phyloP scores from a whole-genome alignment of 92 coral and sea anemone genomes.

The Paragorgia papillata region DNA sequence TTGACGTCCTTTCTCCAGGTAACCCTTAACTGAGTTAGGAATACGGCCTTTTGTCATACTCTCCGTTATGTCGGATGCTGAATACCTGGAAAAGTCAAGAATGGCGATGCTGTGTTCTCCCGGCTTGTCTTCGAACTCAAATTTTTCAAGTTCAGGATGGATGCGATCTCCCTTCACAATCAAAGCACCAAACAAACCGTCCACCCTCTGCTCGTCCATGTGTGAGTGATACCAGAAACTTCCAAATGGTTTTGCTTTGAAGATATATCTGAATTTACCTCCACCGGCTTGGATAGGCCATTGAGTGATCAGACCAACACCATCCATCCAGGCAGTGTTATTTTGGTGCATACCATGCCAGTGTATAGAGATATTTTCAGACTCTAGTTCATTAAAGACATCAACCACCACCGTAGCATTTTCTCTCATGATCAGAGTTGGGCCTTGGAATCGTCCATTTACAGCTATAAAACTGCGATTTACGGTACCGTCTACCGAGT shows the following conservation, averaged over 20 bases:
- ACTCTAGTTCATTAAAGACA: conserved; percentile 58
- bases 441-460: conserved; percentile 76
- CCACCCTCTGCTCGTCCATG: conserved; percentile 4
- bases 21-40: conserved; percentile 39
- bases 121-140: conserved; percentile 53
- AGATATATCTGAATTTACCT: conserved; percentile 20
- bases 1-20: conserved; percentile 18
- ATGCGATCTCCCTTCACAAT: background rate
- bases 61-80: conserved; percentile 43
- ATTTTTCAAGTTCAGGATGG: background rate
- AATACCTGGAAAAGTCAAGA: conserved; percentile 44
- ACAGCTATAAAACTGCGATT: conserved; percentile 52
- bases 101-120: conserved; percentile 50
- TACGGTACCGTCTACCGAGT: conserved; percentile 54
- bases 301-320: conserved; percentile 73
- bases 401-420: conserved; percentile 47
- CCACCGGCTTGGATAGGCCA: conserved; percentile 66
- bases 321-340: conserved; percentile 81
- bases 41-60: conserved; percentile 17
- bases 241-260: conserved; percentile 28
- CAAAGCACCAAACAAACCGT: conserved; percentile 31
- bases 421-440: conserved; percentile 68
- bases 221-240: conserved; percentile 32
- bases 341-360: conserved; percentile 81
- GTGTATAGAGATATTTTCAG: conserved; percentile 68